Evolutionary conservation across 2,797 vertebrate species (phyloP).

Genomic region (Pelodytes ibericus): DNA sequence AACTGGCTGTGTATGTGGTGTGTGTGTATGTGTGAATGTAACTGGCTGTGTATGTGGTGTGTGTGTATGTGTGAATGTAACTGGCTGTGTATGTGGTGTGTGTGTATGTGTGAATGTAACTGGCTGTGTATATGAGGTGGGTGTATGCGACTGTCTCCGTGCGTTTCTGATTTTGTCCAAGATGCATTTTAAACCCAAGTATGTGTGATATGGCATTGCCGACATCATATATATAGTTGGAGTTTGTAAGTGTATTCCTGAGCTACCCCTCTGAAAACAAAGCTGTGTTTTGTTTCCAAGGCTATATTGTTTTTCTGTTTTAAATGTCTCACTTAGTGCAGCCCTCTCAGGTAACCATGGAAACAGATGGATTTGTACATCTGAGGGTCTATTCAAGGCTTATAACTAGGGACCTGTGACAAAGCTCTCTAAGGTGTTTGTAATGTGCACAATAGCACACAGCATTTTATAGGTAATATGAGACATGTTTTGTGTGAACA

Average conservation of each 20-base stretch:
- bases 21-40: too few species aligned
- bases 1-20: too few species aligned
- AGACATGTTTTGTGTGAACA: not conserved
- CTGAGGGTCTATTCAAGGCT: constrained; percentile 25
- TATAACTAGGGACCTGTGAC: constrained; percentile 6
- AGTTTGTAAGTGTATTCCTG: not conserved
- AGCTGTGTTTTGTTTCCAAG: not conserved
- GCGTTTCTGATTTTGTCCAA: too few species aligned
- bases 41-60: too few species aligned
- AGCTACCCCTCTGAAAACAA: not conserved
- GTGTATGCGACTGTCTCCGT: too few species aligned
- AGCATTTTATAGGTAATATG: not conserved
- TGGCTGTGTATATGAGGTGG: too few species aligned
- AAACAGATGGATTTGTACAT: constrained; percentile 34
- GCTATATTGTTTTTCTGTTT: constrained; percentile 46
- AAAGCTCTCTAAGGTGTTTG: constrained; percentile 16
- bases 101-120: too few species aligned
- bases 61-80: too few species aligned
- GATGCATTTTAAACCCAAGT: too few species aligned
- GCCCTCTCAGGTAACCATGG: constrained; percentile 33
- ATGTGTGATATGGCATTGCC: too few species aligned
- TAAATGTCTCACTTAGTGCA: constrained; percentile 32
- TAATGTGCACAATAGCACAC: not conserved
- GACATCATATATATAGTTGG: not conserved
- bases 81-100: too few species aligned